These are phyloP conservation scores for Leucopsar rothschildi DNA, from an alignment of 2,113 vertebrate species.

Conservation along the genomic window DNA sequence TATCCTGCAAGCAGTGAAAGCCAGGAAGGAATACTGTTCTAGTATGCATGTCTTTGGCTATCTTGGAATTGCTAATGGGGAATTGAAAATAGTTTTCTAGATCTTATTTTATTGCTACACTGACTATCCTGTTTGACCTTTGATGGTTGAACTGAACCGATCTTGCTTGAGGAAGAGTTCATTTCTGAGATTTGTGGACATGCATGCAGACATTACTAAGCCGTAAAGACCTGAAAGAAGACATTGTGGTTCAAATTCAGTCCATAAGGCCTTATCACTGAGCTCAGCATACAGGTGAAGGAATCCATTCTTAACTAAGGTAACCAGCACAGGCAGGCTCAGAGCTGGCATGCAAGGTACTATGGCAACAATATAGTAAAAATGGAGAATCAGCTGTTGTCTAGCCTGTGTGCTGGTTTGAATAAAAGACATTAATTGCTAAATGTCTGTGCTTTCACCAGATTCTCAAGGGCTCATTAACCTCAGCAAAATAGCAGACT, in stretches of 20 bases:
- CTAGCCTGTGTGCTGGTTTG: slow-evolving; percentile 1
- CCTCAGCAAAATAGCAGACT: slow-evolving; percentile 16
- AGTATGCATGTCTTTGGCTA: neutral
- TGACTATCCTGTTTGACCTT: neutral
- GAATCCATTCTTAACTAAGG: neutral
- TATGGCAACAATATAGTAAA: neutral
- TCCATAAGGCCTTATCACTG: neutral
- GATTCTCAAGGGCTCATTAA: slow-evolving; percentile 44
- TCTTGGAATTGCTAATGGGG: neutral
- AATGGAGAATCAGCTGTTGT: neutral
- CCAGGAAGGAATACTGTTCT: neutral
- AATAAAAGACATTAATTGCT: slow-evolving; percentile 42
- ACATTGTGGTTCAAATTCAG: neutral
- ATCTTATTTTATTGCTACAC: neutral
- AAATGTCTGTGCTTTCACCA: slow-evolving; percentile 27
- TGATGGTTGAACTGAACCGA: neutral
- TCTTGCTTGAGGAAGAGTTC: neutral
- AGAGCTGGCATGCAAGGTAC: neutral
- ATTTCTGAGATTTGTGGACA: neutral
- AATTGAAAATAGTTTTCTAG: neutral
- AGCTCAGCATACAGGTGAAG: neutral
- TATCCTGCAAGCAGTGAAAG: neutral
- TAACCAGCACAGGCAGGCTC: neutral
- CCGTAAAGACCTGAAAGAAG: neutral
- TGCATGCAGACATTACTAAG: neutral